Evolutionary conservation across 2,113 vertebrate species (phyloP).

Genomic region (Acanthisitta chloris): DNA sequence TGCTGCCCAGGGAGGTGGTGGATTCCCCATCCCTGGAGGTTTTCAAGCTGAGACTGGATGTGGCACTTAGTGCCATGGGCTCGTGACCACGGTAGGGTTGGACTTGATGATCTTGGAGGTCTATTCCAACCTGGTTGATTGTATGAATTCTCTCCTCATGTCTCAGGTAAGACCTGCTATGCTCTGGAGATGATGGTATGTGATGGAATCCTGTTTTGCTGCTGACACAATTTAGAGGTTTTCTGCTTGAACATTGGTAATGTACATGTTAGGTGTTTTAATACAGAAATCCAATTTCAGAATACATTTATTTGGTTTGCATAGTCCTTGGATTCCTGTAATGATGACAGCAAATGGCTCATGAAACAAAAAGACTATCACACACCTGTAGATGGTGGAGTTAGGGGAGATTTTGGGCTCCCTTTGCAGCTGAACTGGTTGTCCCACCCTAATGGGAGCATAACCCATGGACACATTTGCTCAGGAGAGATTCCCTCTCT

Average conservation of each 20-base stretch:
- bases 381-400: background rate
- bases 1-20: no score
- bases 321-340: background rate
- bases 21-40: no score
- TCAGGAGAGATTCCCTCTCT: background rate
- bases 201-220: background rate
- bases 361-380: background rate
- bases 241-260: background rate
- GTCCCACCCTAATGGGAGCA: background rate
- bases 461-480: background rate
- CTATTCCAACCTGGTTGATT: no score
- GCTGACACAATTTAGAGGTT: background rate
- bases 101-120: no score
- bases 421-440: background rate
- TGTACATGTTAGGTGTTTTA: rapidly evolving
- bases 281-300: background rate
- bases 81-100: no score
- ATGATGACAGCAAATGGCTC: background rate
- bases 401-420: background rate
- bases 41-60: no score
- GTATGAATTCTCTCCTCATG: background rate
- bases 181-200: background rate
- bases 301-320: background rate
- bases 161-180: background rate
- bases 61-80: no score